These are phyloP conservation scores for Propithecus perrieri DNA, from an alignment of 2,797 vertebrate species.

Conservation along the genomic window DNA sequence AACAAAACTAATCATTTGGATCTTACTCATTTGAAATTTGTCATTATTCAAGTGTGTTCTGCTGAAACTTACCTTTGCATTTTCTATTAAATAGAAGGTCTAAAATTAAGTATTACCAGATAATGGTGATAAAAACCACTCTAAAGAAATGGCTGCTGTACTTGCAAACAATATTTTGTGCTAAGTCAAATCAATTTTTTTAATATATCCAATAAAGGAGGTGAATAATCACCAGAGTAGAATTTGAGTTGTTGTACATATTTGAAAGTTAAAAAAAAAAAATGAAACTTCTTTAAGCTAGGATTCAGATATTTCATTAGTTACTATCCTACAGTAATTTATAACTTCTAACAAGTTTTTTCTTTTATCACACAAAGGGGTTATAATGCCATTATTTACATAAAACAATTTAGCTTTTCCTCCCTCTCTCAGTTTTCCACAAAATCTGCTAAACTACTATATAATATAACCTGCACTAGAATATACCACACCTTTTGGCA, in stretches of 20 bases:
- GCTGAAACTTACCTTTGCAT: background rate
- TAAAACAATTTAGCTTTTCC: background rate
- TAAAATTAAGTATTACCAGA: conserved; percentile 35
- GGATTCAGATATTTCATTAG: background rate
- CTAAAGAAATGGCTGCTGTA: background rate
- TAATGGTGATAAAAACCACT: background rate
- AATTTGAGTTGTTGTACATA: background rate
- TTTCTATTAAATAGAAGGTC: background rate
- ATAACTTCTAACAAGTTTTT: background rate
- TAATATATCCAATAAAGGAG: background rate
- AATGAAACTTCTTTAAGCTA: background rate
- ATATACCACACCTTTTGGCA: background rate
- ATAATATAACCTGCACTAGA: background rate
- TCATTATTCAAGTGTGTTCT: background rate
- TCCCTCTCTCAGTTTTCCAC: background rate
- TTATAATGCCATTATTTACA: background rate
- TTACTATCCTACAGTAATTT: background rate
- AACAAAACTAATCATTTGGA: conserved; percentile 12
- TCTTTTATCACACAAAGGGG: background rate
- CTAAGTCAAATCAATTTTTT: conserved; percentile 13
- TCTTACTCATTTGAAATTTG: background rate
- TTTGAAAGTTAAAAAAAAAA: background rate
- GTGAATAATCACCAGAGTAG: background rate
- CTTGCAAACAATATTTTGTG: conserved; percentile 43
- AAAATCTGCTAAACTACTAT: background rate